Percentiles rank a stretch among this genome's conserved stretches.
These are phyloP conservation scores for Lithophane socia DNA, from an alignment of 2,888 invertebrate species.

Conservation along the genomic window DNA sequence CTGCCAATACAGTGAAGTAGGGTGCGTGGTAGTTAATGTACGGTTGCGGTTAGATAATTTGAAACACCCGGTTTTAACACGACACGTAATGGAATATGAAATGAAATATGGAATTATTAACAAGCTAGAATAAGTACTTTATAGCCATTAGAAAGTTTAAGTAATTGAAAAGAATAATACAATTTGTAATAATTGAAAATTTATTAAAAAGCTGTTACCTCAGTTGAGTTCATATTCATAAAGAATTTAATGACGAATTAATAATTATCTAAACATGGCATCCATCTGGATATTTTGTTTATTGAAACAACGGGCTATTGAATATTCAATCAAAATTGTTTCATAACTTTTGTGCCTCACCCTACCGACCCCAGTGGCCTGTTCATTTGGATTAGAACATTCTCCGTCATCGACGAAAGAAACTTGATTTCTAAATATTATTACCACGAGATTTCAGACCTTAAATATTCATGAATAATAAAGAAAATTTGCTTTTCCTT, in stretches of 20 bases:
- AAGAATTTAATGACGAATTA: slow-evolving; percentile 21
- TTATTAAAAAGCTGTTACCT: background rate
- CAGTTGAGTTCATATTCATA: background rate
- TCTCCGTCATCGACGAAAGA: slow-evolving; percentile 53
- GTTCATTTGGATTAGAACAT: slow-evolving; percentile 53
- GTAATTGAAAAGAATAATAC: slow-evolving; percentile 34
- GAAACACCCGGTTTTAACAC: slow-evolving; percentile 53
- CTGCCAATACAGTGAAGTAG: slow-evolving; percentile 66
- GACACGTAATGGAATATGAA: slow-evolving; percentile 52
- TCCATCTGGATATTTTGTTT: slow-evolving; percentile 39
- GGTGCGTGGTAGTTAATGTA: slow-evolving; percentile 61
- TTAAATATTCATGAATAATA: slow-evolving; percentile 71
- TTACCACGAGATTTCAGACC: slow-evolving; percentile 57
- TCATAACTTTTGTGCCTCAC: slow-evolving; percentile 41
- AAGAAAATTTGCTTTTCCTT: slow-evolving; percentile 64
- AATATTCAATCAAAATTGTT: slow-evolving; percentile 58
- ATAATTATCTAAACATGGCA: slow-evolving; percentile 35
- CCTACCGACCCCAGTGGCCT: slow-evolving; percentile 14
- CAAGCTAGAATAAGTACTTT: slow-evolving; percentile 28
- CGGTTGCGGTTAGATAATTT: slow-evolving; percentile 62
- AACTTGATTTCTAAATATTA: slow-evolving; percentile 65
- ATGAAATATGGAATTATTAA: slow-evolving; percentile 49
- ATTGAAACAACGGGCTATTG: slow-evolving; percentile 29
- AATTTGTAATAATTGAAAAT: background rate
- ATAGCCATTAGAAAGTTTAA: slow-evolving; percentile 21